phyloP scores from a whole-genome alignment of 2,113 vertebrate species.

The Elgaria multicarinata region DNA sequence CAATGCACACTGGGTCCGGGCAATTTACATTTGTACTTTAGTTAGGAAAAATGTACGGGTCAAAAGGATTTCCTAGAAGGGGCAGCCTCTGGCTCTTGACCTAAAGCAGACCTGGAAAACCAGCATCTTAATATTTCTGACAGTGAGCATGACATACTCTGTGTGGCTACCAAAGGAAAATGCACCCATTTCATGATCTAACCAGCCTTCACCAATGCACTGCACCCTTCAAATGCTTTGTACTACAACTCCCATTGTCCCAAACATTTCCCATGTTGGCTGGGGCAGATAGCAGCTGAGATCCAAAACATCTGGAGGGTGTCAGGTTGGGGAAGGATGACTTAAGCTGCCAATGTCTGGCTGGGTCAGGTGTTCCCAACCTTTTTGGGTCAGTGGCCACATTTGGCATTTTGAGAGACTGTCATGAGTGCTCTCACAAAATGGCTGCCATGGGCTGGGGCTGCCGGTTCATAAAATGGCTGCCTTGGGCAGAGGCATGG shows the following conservation, averaged over 20 bases:
- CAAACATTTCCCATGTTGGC: not conserved
- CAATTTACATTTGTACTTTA: not conserved
- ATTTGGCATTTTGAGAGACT: too few species aligned
- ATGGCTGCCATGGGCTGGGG: too few species aligned
- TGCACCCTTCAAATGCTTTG: not conserved
- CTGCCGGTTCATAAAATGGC: too few species aligned
- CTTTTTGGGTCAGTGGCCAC: too few species aligned
- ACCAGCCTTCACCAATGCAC: not conserved
- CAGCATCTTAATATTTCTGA: not conserved
- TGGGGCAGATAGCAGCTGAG: not conserved
- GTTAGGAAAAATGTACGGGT: not conserved
- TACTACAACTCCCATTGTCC: not conserved
- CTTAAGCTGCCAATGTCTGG: not conserved
- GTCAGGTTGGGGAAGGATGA: not conserved
- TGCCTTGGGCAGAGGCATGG: too few species aligned
- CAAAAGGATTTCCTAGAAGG: not conserved
- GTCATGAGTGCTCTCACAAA: too few species aligned
- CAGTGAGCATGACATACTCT: fast-evolving
- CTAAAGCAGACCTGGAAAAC: not conserved
- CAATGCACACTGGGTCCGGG: conserved; percentile 22
- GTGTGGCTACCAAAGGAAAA: not conserved
- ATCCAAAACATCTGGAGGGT: not conserved
- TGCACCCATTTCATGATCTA: not conserved
- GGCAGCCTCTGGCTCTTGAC: not conserved
- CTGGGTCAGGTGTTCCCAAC: too few species aligned